These are phyloP conservation scores for Nyctibius bracteatus DNA, from an alignment of 2,113 vertebrate species.

Conservation along the genomic window DNA sequence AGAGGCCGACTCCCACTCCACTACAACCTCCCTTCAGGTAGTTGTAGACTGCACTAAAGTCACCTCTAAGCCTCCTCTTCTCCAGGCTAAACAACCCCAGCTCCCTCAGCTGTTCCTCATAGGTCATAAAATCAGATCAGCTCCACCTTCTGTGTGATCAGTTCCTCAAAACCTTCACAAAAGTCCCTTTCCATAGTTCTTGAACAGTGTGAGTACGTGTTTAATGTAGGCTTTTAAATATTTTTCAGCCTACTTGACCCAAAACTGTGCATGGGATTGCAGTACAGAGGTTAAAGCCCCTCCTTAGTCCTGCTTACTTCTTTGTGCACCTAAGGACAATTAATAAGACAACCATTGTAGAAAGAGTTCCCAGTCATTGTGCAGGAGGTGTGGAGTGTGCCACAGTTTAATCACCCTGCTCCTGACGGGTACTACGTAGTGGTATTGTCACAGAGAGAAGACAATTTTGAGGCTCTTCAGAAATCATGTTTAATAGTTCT, in stretches of 20 bases:
- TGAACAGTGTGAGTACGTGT: background rate
- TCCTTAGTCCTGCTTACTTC: background rate
- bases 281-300: background rate
- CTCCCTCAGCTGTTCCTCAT: too few relatives aligned
- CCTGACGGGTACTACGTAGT: background rate
- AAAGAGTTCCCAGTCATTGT: background rate
- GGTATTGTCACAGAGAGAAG: background rate
- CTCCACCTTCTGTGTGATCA: background rate
- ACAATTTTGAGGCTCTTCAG: background rate
- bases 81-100: too few relatives aligned
- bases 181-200: background rate
- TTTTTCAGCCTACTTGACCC: background rate
- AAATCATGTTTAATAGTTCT: background rate
- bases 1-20: too few relatives aligned
- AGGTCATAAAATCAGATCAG: background rate
- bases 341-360: background rate
- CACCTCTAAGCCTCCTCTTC: too few relatives aligned
- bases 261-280: background rate
- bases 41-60: too few relatives aligned
- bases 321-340: background rate
- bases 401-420: background rate
- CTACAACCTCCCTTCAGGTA: too few relatives aligned
- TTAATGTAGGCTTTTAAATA: background rate
- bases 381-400: background rate
- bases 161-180: background rate